Evolutionary conservation across 2,888 invertebrate species (phyloP).

Genomic region (Dynastes hyllus): DNA sequence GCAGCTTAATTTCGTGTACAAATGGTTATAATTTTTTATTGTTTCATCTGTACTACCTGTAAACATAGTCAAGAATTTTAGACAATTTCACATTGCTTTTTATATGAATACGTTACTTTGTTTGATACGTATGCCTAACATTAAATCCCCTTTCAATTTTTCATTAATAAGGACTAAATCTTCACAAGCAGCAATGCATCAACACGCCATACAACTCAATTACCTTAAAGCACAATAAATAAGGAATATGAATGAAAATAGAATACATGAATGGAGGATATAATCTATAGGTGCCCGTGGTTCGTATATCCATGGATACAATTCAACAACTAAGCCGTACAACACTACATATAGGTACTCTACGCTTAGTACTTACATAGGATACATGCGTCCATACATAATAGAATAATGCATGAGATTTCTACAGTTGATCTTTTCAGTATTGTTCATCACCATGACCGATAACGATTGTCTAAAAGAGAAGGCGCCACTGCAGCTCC

Average conservation of each 20-base stretch:
- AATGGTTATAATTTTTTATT: no score
- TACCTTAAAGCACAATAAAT: constrained; percentile 33
- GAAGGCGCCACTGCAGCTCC: constrained; percentile 33
- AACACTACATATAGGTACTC: no score
- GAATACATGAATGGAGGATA: constrained; percentile 41
- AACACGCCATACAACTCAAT: constrained; percentile 33
- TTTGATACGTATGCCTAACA: no score
- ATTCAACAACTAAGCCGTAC: background rate
- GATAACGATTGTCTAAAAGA: constrained; percentile 21
- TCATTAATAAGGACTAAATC: no score
- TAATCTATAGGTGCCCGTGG: constrained; percentile 1
- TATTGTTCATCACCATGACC: constrained; percentile 9
- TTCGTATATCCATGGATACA: background rate
- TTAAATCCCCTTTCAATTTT: no score
- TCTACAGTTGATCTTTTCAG: constrained; percentile 20
- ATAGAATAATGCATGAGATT: constrained; percentile 32
- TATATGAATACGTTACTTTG: no score
- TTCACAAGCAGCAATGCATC: no score
- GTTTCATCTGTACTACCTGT: no score
- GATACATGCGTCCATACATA: constrained; percentile 5
- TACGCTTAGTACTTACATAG: background rate
- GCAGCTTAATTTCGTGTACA: no score
- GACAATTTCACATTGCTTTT: no score
- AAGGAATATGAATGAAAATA: constrained; percentile 44
- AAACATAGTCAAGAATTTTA: no score